Conservation (phyloP, 2,113 vertebrate genomes). For the Lichenostomus cassidix region DNA sequence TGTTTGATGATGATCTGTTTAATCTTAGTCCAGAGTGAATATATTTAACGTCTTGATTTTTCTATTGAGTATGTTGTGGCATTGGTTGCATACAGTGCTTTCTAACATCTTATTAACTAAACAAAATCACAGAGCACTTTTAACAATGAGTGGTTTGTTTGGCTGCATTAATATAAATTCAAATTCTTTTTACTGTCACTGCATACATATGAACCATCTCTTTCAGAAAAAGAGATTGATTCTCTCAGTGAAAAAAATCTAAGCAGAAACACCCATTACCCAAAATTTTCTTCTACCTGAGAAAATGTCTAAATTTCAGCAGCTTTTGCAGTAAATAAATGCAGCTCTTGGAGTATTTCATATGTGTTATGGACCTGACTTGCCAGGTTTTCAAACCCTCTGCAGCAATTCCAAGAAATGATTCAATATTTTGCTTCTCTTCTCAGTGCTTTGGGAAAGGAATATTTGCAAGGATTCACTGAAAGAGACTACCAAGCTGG, state of each 20-base stretch:
- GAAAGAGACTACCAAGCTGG: not conserved
- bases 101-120: slow-evolving; percentile 20
- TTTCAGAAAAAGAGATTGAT: not conserved
- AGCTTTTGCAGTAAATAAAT: not conserved
- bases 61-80: not conserved
- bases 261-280: not conserved
- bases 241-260: not conserved
- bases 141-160: slow-evolving; percentile 40
- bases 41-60: not conserved
- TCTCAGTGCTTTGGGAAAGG: not conserved
- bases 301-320: not conserved
- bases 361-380: not conserved
- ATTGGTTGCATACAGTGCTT: not conserved
- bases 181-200: not conserved
- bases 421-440: not conserved
- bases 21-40: not conserved
- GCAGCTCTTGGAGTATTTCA: not conserved
- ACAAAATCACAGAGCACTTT: not conserved
- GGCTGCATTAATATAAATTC: slow-evolving; percentile 1
- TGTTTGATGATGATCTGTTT: slow-evolving; percentile 12
- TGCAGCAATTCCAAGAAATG: not conserved
- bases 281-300: not conserved
- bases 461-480: not conserved
- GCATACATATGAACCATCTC: not conserved
- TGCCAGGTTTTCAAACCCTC: not conserved